Conservation (phyloP, 2,797 vertebrate species). For the Aldrovandia affinis region DNA sequence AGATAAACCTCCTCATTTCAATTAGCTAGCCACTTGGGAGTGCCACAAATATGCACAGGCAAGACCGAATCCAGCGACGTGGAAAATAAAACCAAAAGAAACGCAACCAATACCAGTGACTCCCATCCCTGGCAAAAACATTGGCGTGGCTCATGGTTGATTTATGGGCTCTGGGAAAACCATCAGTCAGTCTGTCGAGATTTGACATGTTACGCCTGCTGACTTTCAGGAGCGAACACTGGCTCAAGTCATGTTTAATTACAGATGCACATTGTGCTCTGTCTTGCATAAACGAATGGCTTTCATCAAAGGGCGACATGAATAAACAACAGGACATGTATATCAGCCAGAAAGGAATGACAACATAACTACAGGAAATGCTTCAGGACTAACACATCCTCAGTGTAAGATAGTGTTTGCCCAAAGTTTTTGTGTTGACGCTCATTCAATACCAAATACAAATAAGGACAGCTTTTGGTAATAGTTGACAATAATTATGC, state of each 20-base stretch:
- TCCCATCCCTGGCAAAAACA: not conserved
- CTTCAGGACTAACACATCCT: not conserved
- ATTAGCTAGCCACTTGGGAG: slow-evolving; percentile 2
- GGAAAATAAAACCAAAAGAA: slow-evolving; percentile 19
- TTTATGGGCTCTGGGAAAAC: not conserved
- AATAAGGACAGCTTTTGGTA: not conserved
- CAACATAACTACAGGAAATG: not conserved
- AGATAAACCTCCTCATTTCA: not conserved
- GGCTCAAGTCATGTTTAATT: slow-evolving; percentile 1
- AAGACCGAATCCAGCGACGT: not conserved
- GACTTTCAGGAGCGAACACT: not conserved
- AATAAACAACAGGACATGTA: not conserved
- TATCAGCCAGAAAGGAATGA: not conserved
- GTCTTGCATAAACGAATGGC: not conserved
- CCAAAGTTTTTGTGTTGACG: no score
- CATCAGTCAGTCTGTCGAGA: not conserved
- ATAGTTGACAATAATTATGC: not conserved
- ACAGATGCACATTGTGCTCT: not conserved
- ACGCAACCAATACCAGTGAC: not conserved
- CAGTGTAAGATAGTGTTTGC: no score
- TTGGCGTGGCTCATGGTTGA: not conserved
- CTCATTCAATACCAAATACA: not conserved
- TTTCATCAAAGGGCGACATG: not conserved
- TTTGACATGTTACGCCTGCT: not conserved
- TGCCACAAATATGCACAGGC: not conserved